Conservation (phyloP, 2,113 vertebrate genomes). For the Polypterus senegalus region DNA sequence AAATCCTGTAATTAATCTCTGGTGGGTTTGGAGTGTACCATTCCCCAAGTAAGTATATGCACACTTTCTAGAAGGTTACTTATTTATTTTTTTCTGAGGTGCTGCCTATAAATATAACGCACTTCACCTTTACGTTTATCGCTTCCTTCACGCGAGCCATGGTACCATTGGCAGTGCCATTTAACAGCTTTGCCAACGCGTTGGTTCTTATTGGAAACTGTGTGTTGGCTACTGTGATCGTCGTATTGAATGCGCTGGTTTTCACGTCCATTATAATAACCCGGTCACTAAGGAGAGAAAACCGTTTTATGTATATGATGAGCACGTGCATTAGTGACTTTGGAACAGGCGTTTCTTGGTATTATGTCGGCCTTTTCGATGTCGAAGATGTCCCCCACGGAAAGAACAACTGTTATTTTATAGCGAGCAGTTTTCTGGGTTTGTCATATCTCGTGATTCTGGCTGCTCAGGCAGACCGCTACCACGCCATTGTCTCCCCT, state of each 20-base stretch:
- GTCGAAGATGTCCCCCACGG: constrained; percentile 37
- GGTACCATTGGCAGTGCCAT: too few relatives aligned
- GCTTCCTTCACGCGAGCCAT: too few relatives aligned
- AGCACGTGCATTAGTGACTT: constrained; percentile 37
- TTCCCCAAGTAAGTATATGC: too few relatives aligned
- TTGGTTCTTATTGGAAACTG: background rate
- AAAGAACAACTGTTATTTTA: constrained; percentile 38
- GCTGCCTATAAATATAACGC: too few relatives aligned
- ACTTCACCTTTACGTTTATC: too few relatives aligned
- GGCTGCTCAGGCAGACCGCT: constrained; percentile 55
- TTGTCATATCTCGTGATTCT: constrained; percentile 55
- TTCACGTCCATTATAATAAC: background rate
- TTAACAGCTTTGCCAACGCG: background rate
- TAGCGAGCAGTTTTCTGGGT: constrained; percentile 49
- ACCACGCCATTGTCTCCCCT: constrained; percentile 43
- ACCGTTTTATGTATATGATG: background rate
- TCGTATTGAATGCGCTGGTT: background rate
- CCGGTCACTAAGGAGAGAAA: background rate
- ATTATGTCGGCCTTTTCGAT: constrained; percentile 44
- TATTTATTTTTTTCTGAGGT: too few relatives aligned
- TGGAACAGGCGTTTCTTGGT: constrained; percentile 51
- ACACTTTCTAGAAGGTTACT: too few relatives aligned
- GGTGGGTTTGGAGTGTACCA: too few relatives aligned
- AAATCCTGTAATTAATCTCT: too few relatives aligned
- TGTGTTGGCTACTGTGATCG: background rate